These are phyloP conservation scores for Pomatostomus ruficeps DNA, from an alignment of 2,113 vertebrate species.

Conservation along the genomic window DNA sequence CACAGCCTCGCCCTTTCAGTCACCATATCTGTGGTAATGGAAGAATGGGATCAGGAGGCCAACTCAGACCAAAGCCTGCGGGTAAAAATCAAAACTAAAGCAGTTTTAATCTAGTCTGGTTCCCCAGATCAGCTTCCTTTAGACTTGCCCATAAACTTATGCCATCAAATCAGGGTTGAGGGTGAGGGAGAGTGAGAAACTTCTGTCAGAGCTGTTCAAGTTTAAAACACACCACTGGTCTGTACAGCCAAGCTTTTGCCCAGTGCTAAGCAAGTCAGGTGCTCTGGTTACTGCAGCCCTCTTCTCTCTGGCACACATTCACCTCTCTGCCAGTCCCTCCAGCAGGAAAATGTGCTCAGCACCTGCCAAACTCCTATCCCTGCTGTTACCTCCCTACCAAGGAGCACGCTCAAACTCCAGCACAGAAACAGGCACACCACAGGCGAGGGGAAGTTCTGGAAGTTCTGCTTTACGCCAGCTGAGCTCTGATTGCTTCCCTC, in stretches of 20 bases:
- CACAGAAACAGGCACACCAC: background rate
- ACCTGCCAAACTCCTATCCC: background rate
- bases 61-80: fast-evolving
- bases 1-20: background rate
- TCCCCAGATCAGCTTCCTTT: background rate
- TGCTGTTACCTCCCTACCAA: fast-evolving
- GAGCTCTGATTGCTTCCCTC: background rate
- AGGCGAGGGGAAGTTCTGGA: background rate
- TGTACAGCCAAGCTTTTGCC: background rate
- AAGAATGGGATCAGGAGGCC: background rate
- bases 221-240: background rate
- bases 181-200: background rate
- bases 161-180: background rate
- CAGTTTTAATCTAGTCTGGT: background rate
- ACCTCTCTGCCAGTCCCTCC: background rate
- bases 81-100: background rate
- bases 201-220: background rate
- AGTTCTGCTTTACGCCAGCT: background rate
- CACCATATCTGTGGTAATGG: background rate
- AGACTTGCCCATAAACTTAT: background rate
- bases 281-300: background rate
- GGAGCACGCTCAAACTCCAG: background rate
- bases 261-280: background rate
- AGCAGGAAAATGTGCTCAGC: background rate
- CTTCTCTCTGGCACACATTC: background rate